Base-by-base conservation (phyloP, 2,797 vertebrate species). In the Echiichthys vipera region DNA sequence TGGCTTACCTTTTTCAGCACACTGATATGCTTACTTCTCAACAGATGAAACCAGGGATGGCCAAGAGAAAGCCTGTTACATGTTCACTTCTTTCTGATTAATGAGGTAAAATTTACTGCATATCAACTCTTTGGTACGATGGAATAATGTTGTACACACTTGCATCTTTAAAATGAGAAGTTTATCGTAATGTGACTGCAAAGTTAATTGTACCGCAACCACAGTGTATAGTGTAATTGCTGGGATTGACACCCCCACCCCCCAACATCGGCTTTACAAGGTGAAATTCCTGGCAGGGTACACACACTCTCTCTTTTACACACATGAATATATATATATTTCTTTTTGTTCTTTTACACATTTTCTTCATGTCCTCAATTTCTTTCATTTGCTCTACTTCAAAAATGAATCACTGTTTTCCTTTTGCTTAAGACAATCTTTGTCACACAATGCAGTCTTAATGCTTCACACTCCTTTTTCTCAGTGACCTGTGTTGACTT, bases 401-500 rank as follows among this genome's bases (percentile, higher is more conserved):
- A 61, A 69, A 56, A 29, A 29, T 6, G n/a, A 22, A 54, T 61
- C 49, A 18, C 17, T 1, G 7, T 54, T 45, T 53, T 45, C 55
- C 29, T 55, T 25, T 62, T 32, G 53, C 77, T 59, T 14, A 55
- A 84, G 56, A 73, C 70, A 59, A 54, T 64, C 39, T 64, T 43
- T 75, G 64, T 58, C 59, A 46, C 58, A 80, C 54, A 72, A 61
- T 67, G 29, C 74, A 75, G 43, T 76, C 83, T 72, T 32, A 54
- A 74, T 53, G 57, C 55, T 47, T 65, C 59, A 72, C 78, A 63
- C 74, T 79, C 77, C 68, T 46, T 69, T 84, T 76, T 77, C 65
- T 77, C 82, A 76, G 77, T 88, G 91, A 92, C 89, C 92, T 87
- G 89, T 91, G 73, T 66, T 55, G 68, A 92, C 90, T 92, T 86